Conservation (phyloP, 2,888 invertebrate genomes). For the Temnothorax ravouxi region DNA sequence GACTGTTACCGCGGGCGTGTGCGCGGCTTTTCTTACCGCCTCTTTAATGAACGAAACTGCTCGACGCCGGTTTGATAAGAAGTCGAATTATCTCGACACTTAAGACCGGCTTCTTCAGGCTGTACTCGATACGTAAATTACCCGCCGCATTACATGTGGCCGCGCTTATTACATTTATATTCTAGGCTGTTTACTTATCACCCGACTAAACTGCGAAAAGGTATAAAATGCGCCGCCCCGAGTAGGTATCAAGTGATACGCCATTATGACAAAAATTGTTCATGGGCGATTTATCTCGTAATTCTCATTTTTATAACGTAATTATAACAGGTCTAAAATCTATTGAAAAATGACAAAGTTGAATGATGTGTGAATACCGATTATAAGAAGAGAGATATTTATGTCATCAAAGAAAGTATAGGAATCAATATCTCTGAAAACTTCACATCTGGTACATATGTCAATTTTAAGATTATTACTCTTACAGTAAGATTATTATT, state of each 20-base stretch:
- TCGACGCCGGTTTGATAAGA: conserved; percentile 73
- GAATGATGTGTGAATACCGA: neutral
- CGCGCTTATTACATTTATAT: conserved; percentile 67
- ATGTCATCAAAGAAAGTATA: neutral
- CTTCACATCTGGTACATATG: neutral
- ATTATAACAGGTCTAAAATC: neutral
- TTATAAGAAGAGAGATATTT: neutral
- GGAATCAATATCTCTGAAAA: neutral
- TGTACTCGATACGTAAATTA: conserved; percentile 39
- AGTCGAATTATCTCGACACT: conserved; percentile 70
- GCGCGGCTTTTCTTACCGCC: conserved; percentile 65
- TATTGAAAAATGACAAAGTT: neutral
- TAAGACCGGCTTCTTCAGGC: conserved; percentile 50
- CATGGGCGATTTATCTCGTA: neutral
- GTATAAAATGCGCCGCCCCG: neutral
- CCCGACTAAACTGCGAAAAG: neutral
- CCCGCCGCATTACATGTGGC: conserved; percentile 58
- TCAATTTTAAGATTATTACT: neutral
- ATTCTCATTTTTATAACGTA: neutral
- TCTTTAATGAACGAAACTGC: conserved; percentile 74
- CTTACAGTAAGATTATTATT: neutral
- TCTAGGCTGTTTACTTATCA: conserved; percentile 27
- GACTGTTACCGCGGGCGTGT: conserved; percentile 58
- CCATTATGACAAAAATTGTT: neutral
- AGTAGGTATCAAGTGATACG: conserved; percentile 3